Evolutionary conservation across 2,113 vertebrate species (phyloP), one percentile per base, ranked within the genome.

Genomic region (Heliornis fulica): DNA sequence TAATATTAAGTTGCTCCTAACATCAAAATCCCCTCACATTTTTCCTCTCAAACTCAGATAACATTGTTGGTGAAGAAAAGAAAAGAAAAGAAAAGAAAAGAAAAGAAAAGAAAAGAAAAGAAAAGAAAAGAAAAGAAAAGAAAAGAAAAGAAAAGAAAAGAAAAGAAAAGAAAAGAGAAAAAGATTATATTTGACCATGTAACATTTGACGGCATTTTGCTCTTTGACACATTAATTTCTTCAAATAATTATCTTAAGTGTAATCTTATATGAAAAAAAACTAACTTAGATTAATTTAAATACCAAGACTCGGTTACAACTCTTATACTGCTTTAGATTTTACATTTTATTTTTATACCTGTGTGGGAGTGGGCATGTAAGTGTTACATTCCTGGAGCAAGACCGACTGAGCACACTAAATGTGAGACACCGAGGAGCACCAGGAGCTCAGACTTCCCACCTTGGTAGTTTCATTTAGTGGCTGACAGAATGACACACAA

Each of bases 11-110:
- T 94, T 63, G 34, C 72, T 94, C 57, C 78, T 82, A 75, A 66
- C 80, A 95, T 89, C 93, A 89, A 60, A 54, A 57, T 81, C 29
- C 46, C 43, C 77, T 89, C 70, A 93, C 89, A 83, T 94, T 91
- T 92, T 59, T 75, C 85, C 80, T 90, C 84, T 76, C 87, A 87
- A 87, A 88, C 72, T 83, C 68, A 90, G 94, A 95, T 95, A 97
- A 93, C 93, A 95, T 96, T 96, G 95, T 88, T 91, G 87, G n/a
- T n/a, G n/a, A n/a, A n/a, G n/a, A n/a, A n/a, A n/a, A n/a, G n/a
- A n/a, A n/a, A n/a, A n/a, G n/a, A n/a, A n/a, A n/a, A n/a, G n/a
- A n/a, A n/a, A n/a, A n/a, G n/a, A n/a, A n/a, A n/a, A n/a, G n/a
- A n/a, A n/a, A n/a, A n/a, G n/a, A n/a, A n/a, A n/a, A n/a, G n/a